phyloP scores from a whole-genome alignment of 2,888 invertebrate genomes.

The Nemapogon koenigi region DNA sequence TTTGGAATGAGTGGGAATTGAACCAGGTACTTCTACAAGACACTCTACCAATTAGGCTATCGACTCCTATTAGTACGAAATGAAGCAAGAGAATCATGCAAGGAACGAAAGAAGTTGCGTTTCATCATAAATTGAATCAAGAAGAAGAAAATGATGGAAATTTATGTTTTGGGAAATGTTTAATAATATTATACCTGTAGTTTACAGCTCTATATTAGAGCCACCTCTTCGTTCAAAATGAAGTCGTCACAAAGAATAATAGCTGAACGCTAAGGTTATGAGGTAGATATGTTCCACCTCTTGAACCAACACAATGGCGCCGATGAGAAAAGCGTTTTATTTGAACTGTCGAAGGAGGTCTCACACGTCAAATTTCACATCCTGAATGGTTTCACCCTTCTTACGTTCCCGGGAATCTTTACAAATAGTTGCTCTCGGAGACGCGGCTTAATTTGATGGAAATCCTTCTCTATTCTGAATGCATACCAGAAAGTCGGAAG shows the following conservation, averaged over 20 bases:
- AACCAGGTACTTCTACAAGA: too few relatives aligned
- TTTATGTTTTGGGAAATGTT: too few relatives aligned
- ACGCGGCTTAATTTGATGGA: constrained; percentile 59
- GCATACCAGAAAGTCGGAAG: constrained; percentile 46
- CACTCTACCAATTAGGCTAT: too few relatives aligned
- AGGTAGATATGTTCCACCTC: constrained; percentile 40
- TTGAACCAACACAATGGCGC: constrained; percentile 34
- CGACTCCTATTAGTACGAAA: too few relatives aligned
- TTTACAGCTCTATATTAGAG: constrained; percentile 24
- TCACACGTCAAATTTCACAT: constrained; percentile 64
- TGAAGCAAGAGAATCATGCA: too few relatives aligned
- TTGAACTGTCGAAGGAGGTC: constrained; percentile 30
- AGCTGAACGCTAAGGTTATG: constrained; percentile 36
- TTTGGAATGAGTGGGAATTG: too few relatives aligned
- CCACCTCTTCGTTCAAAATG: constrained; percentile 23
- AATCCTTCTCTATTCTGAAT: constrained; percentile 35
- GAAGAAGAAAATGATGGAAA: too few relatives aligned
- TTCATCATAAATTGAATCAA: too few relatives aligned
- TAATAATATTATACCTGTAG: constrained; percentile 7
- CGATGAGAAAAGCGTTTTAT: constrained; percentile 27
- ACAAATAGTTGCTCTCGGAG: constrained; percentile 52
- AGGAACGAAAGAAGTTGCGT: too few relatives aligned
- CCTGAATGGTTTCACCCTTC: constrained; percentile 44
- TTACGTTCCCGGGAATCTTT: constrained; percentile 42
- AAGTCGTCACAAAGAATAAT: constrained; percentile 46